Percentiles rank a stretch among this genome's conserved stretches.
Evolutionary conservation across 2,797 vertebrate species (phyloP).

Genomic region (Glossophaga mutica): DNA sequence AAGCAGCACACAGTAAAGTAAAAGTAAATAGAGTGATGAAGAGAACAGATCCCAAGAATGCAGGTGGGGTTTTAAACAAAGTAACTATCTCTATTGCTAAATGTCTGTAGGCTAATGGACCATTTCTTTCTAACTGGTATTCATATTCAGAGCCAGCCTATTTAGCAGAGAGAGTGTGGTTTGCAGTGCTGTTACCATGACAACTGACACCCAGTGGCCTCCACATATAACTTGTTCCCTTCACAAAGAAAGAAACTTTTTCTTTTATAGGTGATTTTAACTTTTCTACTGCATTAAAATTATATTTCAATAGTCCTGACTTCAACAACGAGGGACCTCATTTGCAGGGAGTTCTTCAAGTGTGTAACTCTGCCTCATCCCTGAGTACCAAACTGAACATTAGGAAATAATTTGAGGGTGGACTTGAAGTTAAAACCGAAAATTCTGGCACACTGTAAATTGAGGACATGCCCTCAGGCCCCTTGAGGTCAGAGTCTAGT

Average conservation of each 20-base stretch:
- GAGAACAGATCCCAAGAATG: background rate
- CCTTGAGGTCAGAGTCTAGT: no score
- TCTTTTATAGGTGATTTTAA: background rate
- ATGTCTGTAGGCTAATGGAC: no score
- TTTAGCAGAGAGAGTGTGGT: background rate
- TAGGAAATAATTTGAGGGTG: no score
- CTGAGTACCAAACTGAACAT: no score
- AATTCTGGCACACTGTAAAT: no score
- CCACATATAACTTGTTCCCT: background rate
- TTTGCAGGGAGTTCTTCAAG: background rate
- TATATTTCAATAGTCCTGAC: background rate
- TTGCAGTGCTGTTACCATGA: background rate
- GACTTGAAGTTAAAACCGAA: no score
- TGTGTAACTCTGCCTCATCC: no score
- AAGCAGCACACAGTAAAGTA: background rate
- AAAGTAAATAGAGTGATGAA: no score
- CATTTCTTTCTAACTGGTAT: background rate
- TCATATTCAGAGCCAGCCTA: background rate
- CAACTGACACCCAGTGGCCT: background rate
- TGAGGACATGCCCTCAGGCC: no score
- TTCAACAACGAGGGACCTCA: background rate
- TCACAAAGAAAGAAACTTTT: background rate
- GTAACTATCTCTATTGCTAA: background rate
- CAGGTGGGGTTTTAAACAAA: background rate
- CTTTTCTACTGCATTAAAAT: background rate